Conservation (phyloP, 2,888 invertebrate species). For the Meteorus colon region DNA sequence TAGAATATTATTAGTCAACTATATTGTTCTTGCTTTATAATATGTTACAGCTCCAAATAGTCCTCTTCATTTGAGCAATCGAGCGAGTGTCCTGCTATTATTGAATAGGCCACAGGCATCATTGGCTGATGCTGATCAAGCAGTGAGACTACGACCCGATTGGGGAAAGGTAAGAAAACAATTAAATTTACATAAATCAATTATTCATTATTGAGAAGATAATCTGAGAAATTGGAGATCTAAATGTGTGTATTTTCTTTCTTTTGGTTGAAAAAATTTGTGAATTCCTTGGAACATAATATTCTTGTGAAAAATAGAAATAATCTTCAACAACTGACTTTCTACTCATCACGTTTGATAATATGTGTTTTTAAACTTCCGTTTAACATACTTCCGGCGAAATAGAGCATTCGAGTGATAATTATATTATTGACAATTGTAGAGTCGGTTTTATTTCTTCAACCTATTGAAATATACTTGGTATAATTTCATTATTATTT, state of each 20-base stretch:
- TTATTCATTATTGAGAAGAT: too few relatives aligned
- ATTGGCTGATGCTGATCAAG: constrained; percentile 79
- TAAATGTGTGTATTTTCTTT: too few relatives aligned
- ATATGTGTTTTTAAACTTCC: not conserved
- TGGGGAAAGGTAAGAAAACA: constrained; percentile 79
- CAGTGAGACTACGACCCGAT: constrained; percentile 78
- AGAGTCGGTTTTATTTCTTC: too few relatives aligned
- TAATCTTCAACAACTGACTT: not conserved
- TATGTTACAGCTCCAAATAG: constrained; percentile 78
- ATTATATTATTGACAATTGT: not conserved
- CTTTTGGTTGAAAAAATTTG: too few relatives aligned
- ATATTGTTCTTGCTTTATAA: constrained; percentile 43
- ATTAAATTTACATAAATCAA: too few relatives aligned
- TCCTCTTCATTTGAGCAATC: constrained; percentile 78
- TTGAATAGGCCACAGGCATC: constrained; percentile 79
- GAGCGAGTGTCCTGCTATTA: constrained; percentile 79
- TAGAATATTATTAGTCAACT: not conserved
- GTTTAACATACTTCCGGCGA: not conserved
- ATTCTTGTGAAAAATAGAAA: not conserved
- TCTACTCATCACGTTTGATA: not conserved
- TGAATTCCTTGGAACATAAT: too few relatives aligned
- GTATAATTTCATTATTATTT: constrained; percentile 14
- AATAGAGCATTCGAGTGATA: not conserved
- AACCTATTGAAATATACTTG: too few relatives aligned
- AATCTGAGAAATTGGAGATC: too few relatives aligned